Evolutionary conservation across 2,888 invertebrate species (phyloP).

Genomic region (Abrostola triplasia): DNA sequence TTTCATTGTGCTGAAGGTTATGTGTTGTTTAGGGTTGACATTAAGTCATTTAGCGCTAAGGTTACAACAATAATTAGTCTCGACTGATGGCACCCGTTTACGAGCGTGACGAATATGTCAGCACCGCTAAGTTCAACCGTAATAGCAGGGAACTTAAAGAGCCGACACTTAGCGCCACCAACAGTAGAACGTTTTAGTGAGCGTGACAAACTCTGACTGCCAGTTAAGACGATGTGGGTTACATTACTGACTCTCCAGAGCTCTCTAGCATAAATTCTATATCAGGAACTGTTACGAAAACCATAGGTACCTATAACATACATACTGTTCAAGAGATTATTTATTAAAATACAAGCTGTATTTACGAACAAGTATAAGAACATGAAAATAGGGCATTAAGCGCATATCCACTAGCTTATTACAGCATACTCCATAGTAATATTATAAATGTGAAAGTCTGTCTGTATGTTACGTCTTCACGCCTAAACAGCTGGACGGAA

Average conservation of each 20-base stretch:
- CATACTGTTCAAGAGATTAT: too few species aligned
- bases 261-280: too few species aligned
- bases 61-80: conserved; percentile 6
- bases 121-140: conserved; percentile 2
- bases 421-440: too few species aligned
- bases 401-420: too few species aligned
- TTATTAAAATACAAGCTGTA: too few species aligned
- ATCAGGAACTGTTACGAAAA: too few species aligned
- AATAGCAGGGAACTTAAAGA: neutral
- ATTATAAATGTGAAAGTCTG: too few species aligned
- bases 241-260: neutral
- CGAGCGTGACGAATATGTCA: conserved; percentile 4
- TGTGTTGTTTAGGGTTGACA: conserved; percentile 1
- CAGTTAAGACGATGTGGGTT: neutral
- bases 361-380: too few species aligned
- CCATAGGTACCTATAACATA: too few species aligned
- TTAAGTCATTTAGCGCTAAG: neutral
- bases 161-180: neutral
- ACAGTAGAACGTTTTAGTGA: neutral
- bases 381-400: too few species aligned
- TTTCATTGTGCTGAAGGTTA: neutral
- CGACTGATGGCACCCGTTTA: conserved; percentile 1
- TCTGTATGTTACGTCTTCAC: too few species aligned
- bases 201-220: neutral
- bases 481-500: too few species aligned